A percentile compares a stretch with the other conserved stretches of the same genome.
Evolutionary conservation across 2,797 vertebrate species (phyloP).

Genomic region (Tokudaia tokunoshimensis): DNA sequence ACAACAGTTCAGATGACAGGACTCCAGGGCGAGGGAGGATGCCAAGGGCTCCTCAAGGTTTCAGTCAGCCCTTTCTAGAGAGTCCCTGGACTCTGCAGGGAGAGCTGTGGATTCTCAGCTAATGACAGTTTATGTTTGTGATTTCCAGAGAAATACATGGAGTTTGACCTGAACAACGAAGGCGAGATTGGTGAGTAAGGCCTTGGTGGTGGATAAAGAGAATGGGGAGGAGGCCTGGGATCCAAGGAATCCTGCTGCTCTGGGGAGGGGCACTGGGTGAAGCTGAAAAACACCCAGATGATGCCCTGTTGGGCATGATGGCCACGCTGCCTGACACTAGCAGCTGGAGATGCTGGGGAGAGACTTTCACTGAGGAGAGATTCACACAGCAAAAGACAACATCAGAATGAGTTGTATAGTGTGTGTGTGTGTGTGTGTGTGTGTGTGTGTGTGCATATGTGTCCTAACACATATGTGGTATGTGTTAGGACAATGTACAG

Average conservation of each 20-base stretch:
- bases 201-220: background rate
- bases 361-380: background rate
- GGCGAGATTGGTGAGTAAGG: conserved; percentile 97
- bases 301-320: background rate
- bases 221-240: background rate
- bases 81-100: background rate
- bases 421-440: background rate
- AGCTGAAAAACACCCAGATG: background rate
- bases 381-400: background rate
- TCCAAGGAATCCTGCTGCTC: background rate
- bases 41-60: background rate
- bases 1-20: background rate
- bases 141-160: conserved; percentile 96
- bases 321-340: background rate
- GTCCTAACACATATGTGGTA: no score
- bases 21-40: background rate
- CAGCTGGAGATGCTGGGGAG: background rate
- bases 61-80: background rate
- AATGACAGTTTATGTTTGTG: conserved; percentile 79
- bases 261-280: background rate
- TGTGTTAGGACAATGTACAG: background rate
- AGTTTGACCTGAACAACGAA: conserved; percentile 98
- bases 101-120: background rate
- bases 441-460: background rate
- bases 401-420: background rate